Evolutionary conservation across 2,797 vertebrate genomes (phyloP).

Genomic region (Neopelma chrysocephalum): DNA sequence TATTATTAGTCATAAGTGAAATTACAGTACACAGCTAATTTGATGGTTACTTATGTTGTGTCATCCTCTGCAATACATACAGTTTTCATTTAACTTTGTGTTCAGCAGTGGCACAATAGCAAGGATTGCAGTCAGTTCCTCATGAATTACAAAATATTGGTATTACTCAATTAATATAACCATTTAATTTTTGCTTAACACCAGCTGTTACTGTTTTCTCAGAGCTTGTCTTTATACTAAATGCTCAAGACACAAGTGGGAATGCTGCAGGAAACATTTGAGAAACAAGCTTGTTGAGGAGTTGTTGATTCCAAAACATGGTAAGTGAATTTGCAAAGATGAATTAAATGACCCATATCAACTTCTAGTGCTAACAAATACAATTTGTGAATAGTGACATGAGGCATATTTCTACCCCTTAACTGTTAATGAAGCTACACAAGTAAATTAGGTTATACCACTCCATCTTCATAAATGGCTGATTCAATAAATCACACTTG

Average conservation of each 20-base stretch:
- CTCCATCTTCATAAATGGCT: conserved; percentile 74
- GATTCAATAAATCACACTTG: conserved; percentile 74
- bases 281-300: not conserved
- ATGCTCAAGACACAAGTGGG: not conserved
- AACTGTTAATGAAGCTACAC: conserved; percentile 79
- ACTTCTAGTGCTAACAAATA: conserved; percentile 61
- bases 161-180: not conserved
- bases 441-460: conserved; percentile 75
- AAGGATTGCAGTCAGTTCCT: not conserved
- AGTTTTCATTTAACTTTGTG: not conserved
- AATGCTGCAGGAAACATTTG: conserved; percentile 26
- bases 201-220: conserved; percentile 40
- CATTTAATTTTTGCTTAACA: conserved; percentile 11
- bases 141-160: not conserved
- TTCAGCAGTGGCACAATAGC: not conserved
- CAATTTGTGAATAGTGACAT: conserved; percentile 68
- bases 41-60: not conserved
- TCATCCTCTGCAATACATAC: not conserved
- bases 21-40: not conserved
- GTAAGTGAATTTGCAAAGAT: conserved; percentile 46
- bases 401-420: conserved; percentile 72
- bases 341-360: conserved; percentile 65
- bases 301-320: conserved; percentile 14
- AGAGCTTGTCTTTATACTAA: conserved; percentile 32
- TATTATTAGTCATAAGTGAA: not conserved